Evolutionary conservation across 2,113 vertebrate species (phyloP).

Genomic region (Ginglymostoma cirratum): DNA sequence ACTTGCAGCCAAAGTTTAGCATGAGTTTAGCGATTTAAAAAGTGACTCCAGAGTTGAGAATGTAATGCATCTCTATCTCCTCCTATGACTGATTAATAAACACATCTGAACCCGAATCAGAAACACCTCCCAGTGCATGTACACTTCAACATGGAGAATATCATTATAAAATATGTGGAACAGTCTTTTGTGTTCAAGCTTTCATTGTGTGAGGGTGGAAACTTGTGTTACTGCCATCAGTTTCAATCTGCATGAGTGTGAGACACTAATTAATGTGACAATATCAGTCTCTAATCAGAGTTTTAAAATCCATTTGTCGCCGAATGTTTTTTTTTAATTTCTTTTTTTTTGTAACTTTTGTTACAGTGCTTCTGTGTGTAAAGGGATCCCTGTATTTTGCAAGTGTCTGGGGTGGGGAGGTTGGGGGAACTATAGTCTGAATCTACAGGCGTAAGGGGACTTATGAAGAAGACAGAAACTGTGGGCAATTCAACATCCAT

Average conservation of each 20-base stretch:
- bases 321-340: background rate
- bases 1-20: background rate
- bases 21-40: background rate
- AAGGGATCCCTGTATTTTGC: constrained; percentile 23
- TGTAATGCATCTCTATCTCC: background rate
- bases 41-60: background rate
- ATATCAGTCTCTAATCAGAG: background rate
- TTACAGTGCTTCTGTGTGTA: constrained; percentile 12
- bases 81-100: too few relatives aligned
- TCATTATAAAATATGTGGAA: constrained; percentile 86
- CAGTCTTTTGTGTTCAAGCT: constrained; percentile 49
- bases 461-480: background rate
- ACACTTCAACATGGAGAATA: constrained; percentile 64
- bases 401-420: background rate
- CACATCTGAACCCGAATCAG: background rate
- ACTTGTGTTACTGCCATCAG: background rate
- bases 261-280: constrained; percentile 9
- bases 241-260: constrained; percentile 27
- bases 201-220: constrained; percentile 23
- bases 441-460: background rate
- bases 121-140: background rate
- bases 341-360: background rate
- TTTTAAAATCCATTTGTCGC: background rate
- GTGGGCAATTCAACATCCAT: background rate
- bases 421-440: background rate